Evolutionary conservation across 2,113 vertebrate species (phyloP).

Genomic region (Xiphophorus couchianus): DNA sequence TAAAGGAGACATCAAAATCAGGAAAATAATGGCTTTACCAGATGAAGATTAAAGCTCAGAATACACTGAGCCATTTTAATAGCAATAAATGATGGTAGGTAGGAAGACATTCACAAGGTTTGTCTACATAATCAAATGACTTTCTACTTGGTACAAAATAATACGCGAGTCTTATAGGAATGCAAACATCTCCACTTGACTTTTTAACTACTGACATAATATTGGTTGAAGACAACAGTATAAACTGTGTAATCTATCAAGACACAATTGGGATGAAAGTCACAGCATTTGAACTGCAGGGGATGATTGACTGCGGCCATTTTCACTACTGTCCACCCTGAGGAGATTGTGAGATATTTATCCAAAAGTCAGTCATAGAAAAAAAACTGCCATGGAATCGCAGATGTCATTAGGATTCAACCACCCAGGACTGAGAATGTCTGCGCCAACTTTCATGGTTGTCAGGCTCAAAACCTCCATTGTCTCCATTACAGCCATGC

Average conservation of each 20-base stretch:
- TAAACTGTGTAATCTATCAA: not conserved
- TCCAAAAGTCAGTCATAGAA: not conserved
- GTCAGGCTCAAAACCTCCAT: not conserved
- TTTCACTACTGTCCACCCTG: not conserved
- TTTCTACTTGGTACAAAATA: not conserved
- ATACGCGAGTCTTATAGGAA: not conserved
- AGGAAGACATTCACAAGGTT: not conserved
- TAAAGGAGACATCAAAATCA: too few species aligned
- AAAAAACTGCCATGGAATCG: not conserved
- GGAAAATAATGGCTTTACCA: too few species aligned
- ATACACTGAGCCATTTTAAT: not conserved
- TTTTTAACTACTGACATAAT: not conserved
- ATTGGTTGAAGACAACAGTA: not conserved
- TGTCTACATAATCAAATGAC: not conserved
- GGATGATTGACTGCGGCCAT: not conserved
- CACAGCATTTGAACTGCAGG: not conserved
- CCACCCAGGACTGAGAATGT: slow-evolving; percentile 10
- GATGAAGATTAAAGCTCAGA: too few species aligned
- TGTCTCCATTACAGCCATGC: slow-evolving; percentile 6
- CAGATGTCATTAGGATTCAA: slow-evolving; percentile 1
- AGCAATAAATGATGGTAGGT: not conserved
- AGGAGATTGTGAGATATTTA: not conserved
- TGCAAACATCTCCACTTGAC: not conserved
- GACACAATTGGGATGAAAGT: not conserved
- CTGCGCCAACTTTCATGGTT: slow-evolving; percentile 2